Percentiles rank a stretch among this genome's conserved stretches.
These are phyloP conservation scores for Herpailurus yagouaroundi DNA, from an alignment of 2,113 vertebrate species.

Conservation along the genomic window DNA sequence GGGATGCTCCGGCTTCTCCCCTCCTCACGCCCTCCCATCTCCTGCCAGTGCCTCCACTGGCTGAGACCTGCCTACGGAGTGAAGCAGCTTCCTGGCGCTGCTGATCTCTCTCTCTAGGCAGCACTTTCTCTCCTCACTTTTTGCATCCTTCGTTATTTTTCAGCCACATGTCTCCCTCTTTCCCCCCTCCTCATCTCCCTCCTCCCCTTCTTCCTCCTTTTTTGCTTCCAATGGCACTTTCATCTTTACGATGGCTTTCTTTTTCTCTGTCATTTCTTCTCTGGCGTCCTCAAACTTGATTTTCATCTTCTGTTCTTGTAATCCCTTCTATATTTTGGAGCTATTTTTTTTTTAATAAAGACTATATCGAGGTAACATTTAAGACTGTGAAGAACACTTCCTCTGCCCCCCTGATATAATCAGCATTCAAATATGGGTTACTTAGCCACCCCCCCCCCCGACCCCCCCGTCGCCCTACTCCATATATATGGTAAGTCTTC, in stretches of 20 bases:
- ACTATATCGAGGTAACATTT: background rate
- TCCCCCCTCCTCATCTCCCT: background rate
- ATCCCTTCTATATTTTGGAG: background rate
- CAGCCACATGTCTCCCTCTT: background rate
- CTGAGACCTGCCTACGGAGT: background rate
- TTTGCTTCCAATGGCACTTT: background rate
- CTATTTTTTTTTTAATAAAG: constrained; percentile 34
- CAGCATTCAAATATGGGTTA: background rate
- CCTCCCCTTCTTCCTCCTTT: background rate
- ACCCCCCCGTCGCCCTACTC: background rate
- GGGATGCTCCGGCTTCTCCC: background rate
- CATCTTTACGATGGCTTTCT: background rate
- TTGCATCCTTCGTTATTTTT: background rate
- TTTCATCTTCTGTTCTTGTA: background rate
- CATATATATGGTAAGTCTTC: background rate
- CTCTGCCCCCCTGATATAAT: background rate
- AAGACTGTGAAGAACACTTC: background rate
- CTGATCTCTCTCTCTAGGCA: background rate
- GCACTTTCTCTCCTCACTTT: background rate
- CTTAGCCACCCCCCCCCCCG: background rate
- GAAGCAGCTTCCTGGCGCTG: background rate
- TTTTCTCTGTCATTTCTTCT: background rate
- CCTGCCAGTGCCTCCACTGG: background rate
- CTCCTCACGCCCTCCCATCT: no score
- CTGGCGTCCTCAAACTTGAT: background rate